Conservation (phyloP, 2,888 invertebrate species). For the Hydropsyche betteni region DNA sequence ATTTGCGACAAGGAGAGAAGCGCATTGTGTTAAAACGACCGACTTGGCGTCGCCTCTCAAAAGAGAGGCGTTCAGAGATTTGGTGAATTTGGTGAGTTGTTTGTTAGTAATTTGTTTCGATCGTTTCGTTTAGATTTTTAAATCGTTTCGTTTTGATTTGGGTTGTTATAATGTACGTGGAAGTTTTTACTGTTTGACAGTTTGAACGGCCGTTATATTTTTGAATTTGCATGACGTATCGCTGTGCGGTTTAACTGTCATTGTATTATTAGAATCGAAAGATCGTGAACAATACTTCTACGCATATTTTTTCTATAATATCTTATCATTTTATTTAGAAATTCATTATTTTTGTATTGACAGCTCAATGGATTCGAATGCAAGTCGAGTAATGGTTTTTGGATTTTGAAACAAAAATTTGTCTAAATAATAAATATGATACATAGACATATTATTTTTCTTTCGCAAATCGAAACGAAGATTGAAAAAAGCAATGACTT, state of each 20-base stretch:
- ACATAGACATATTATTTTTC: too few species aligned
- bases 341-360: not conserved
- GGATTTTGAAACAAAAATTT: too few species aligned
- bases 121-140: too few species aligned
- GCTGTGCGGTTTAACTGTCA: conserved; percentile 9
- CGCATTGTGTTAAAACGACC: not conserved
- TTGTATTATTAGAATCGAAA: not conserved
- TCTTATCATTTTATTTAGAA: not conserved
- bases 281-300: not conserved
- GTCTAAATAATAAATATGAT: too few species aligned
- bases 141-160: too few species aligned
- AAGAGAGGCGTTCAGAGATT: conserved; percentile 44
- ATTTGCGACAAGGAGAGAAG: not conserved
- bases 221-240: conserved; percentile 18
- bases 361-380: not conserved
- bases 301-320: not conserved
- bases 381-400: too few species aligned
- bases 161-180: not conserved
- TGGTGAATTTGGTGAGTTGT: conserved; percentile 48
- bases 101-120: too few species aligned
- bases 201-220: conserved; percentile 1
- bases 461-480: not conserved
- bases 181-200: not conserved
- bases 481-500: not conserved
- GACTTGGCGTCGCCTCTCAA: conserved; percentile 40